Percentiles rank a stretch among this genome's conserved stretches.
Evolutionary conservation across 1,140 invertebrate species (phyloP).

Genomic region (Maconellicoccus hirsutus): DNA sequence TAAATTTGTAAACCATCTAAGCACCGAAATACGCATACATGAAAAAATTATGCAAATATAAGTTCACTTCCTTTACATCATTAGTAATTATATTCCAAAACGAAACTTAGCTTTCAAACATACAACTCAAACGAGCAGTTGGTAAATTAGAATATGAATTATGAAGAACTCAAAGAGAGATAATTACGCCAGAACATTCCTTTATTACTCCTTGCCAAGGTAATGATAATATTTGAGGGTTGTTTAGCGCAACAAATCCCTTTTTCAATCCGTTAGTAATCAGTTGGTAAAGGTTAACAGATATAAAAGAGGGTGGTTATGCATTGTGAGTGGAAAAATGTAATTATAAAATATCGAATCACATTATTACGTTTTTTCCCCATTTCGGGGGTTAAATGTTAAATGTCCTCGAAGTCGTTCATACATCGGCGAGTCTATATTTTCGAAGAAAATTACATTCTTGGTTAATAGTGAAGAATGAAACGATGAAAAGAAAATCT

Average conservation of each 20-base stretch:
- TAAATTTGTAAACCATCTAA: too few species aligned
- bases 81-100: too few species aligned
- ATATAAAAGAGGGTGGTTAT: slow-evolving; percentile 4
- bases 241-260: slow-evolving; percentile 1
- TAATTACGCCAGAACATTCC: too few species aligned
- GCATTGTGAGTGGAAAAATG: background rate
- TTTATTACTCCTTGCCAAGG: too few species aligned
- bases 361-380: slow-evolving; percentile 10
- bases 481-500: background rate
- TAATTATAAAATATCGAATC: slow-evolving; percentile 3
- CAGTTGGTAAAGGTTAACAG: background rate
- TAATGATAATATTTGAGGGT: background rate
- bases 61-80: too few species aligned
- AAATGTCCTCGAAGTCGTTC: background rate
- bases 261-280: background rate
- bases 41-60: too few species aligned
- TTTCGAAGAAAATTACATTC: background rate
- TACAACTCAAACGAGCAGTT: too few species aligned
- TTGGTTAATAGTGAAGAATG: background rate
- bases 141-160: too few species aligned
- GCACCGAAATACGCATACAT: too few species aligned
- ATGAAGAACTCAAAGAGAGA: too few species aligned
- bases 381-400: background rate
- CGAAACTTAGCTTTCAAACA: too few species aligned
- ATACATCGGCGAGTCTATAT: background rate